Percentiles rank a stretch among this genome's conserved stretches.
phyloP scores from a whole-genome alignment of 1,140 invertebrate genomes.

The Conus betulinus region DNA sequence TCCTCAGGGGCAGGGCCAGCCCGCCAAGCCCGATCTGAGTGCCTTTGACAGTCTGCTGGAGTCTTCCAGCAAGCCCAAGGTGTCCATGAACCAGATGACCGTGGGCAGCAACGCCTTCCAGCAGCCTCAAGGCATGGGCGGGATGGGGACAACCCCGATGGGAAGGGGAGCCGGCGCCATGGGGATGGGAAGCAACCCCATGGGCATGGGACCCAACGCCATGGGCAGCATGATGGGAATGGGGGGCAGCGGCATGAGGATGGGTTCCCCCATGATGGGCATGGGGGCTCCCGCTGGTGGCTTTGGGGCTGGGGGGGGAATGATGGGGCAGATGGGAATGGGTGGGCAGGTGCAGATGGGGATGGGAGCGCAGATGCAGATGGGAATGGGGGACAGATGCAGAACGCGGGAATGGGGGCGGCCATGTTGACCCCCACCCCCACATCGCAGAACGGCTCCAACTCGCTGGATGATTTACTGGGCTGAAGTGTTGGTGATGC shows the following conservation, averaged over 20 bases:
- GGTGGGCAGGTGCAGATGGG: background rate
- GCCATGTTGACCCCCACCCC: background rate
- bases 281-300: background rate
- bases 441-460: background rate
- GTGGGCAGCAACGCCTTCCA: background rate
- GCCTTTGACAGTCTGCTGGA: constrained; percentile 24
- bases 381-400: background rate
- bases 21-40: constrained; percentile 11
- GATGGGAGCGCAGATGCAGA: no score
- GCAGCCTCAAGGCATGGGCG: background rate
- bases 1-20: background rate
- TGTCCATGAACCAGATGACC: constrained; percentile 21
- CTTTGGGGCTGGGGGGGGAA: background rate
- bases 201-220: background rate
- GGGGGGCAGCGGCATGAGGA: no score
- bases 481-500: background rate
- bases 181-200: background rate
- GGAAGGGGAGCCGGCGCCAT: background rate
- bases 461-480: constrained; percentile 14
- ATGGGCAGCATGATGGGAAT: background rate
- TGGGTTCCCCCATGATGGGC: background rate
- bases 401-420: background rate
- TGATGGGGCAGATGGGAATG: background rate
- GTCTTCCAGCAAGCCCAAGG: background rate
- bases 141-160: constrained; percentile 1